Evolutionary conservation across 1,140 invertebrate species (phyloP), one percentile per base, ranked within the genome.

Genomic region (Bemisia tabaci): DNA sequence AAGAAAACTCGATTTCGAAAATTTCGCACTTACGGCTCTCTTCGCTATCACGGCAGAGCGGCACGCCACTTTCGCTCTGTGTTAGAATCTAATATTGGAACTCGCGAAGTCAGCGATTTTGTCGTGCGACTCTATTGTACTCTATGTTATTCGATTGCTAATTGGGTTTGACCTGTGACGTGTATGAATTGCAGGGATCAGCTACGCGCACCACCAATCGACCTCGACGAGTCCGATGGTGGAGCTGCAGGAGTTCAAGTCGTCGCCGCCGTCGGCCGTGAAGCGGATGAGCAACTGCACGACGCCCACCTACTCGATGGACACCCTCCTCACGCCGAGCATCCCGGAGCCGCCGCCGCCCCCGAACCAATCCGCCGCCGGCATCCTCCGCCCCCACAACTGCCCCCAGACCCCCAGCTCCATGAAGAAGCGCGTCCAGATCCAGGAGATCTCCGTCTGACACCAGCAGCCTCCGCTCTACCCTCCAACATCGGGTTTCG

Each of bases 241-340:
- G 26, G 85, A 86, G 69, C 73, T 86, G 27, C 82, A 87, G 66
- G 85, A 87, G 71, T 86, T 86, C 70, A 82, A 83, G 69, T 81
- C 79, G 5, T 84, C 83, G 1, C 82, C 83, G 21, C 71, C 84
- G 72, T 73, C 83, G 71, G 77, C 83, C 60, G 60, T 70, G 70
- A 5, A 78, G 68, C 48, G 71, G 69, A 9, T 78, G 75, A 65
- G 73, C 74, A 67, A 77, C 75, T 23, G 72, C 79, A 82, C 69
- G 71, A 77, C 60, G 1, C 68, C 67, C 62, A 70, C 72, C 61
- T 81, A 81, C 5, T 79, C 79, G 26, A 72, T 71, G 9, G 78
- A 77, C 12, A 75, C 78, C 23, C 78, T 81, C 68, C 77, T 79
- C 2, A 84, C 82, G 67, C 83, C 84, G 63, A 70, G 67, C 12